These are phyloP conservation scores for Megalonaias nervosa DNA, from an alignment of 1,140 invertebrate species.

Conservation along the genomic window DNA sequence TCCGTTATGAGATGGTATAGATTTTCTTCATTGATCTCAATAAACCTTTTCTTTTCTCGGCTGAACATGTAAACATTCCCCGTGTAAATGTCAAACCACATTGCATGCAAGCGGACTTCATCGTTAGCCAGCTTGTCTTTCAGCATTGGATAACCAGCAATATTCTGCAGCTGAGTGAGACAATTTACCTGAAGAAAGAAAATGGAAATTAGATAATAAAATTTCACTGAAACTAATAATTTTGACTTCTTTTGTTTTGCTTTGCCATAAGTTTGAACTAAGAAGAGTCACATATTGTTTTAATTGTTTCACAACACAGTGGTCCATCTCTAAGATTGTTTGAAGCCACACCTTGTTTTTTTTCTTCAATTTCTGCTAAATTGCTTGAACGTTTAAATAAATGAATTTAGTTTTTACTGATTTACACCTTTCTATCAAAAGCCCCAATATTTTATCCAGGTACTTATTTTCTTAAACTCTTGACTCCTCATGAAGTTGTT, in stretches of 20 bases:
- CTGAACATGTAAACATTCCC: conserved; percentile 94
- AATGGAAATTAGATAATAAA: neutral
- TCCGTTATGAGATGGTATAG: conserved; percentile 28
- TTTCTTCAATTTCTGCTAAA: too few species aligned
- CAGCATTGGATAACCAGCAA: conserved; percentile 94
- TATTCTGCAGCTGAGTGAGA: conserved; percentile 93
- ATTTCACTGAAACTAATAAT: neutral
- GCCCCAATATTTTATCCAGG: too few species aligned
- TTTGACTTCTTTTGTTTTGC: neutral
- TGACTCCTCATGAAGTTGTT: too few species aligned
- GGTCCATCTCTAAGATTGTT: too few species aligned
- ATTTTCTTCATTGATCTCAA: conserved; percentile 86
- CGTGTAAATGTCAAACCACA: conserved; percentile 98
- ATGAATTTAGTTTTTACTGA: too few species aligned
- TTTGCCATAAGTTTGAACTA: neutral
- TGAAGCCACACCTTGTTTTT: too few species aligned
- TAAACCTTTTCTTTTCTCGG: conserved; percentile 84
- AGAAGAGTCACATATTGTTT: too few species aligned
- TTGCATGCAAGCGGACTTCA: conserved; percentile 90
- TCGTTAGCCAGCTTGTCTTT: conserved; percentile 86
- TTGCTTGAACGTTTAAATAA: too few species aligned
- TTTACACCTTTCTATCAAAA: too few species aligned
- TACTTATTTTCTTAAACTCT: too few species aligned
- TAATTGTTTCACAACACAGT: too few species aligned
- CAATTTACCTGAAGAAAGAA: conserved; percentile 85